Evolutionary conservation across 1,140 invertebrate species (phyloP), one percentile per base, ranked within the genome.

Genomic region (Xylocopa sonorina): DNA sequence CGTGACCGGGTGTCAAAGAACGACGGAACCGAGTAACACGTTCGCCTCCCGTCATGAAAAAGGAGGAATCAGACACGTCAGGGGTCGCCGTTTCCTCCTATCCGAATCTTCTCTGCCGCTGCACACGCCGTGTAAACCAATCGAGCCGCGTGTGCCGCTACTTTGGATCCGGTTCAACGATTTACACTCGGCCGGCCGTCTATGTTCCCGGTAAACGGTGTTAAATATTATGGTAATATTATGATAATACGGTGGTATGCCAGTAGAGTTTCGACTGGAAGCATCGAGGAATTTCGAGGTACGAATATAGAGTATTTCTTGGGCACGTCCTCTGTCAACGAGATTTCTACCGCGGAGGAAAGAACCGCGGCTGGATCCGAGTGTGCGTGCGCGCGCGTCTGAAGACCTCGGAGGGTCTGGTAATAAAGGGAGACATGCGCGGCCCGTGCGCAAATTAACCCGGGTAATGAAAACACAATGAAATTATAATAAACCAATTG

Each of bases 401-500:
- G 90, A 90, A 88, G 87, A 86, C 84, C 88, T 88, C 76, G 78
- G 83, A 83, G 80, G 84, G 82, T 82, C 86, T 83, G 88, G 88
- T 90, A 90, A 92, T 90, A 90, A 84, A 90, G 88, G 85, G 87
- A 90, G 89, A 89, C 83, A 89, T 74, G 80, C 74, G 80, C 74
- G 55, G 80, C 60, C 82, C 88, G 88, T 83, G 90, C 81, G 87
- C 87, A 89, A 92, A 93, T 93, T 91, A 92, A 92, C 86, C 87
- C 75, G 88, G 84, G 86, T 92, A 93, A 93, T 92, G 91, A 92
- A 92, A 92, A 92, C 91, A 90, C 90, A 92, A 92, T 92, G 91
- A 92, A 92, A 93, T 93, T 92, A 92, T 92, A 92, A 93, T 93
- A 91, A 93, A 92, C 91, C 91, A 93, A 93, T 92, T 93, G 91